Conservation (phyloP, 2,888 invertebrate species). For the Lucinisca nassula region DNA sequence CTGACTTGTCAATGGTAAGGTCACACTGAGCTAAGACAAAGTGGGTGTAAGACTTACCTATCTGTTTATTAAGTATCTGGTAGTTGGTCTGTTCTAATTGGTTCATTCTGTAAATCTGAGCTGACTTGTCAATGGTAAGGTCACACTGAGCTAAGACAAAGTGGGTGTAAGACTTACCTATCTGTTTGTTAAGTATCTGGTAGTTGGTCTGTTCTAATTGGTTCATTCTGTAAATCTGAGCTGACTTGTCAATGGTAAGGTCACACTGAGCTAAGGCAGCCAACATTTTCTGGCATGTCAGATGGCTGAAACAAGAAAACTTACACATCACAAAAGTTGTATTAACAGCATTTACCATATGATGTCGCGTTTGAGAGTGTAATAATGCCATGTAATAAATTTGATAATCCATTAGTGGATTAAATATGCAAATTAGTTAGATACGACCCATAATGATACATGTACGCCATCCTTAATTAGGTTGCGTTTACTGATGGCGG, state of each 20-base stretch:
- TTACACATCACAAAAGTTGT: neutral
- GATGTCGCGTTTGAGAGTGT: too few relatives aligned
- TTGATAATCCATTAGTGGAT: too few relatives aligned
- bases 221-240: slow-evolving; percentile 94
- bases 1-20: slow-evolving; percentile 95
- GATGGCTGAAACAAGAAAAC: slow-evolving; percentile 77
- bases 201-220: slow-evolving; percentile 95
- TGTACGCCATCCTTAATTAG: too few relatives aligned
- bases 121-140: slow-evolving; percentile 95
- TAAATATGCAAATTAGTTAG: too few relatives aligned
- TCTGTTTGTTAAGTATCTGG: slow-evolving; percentile 92
- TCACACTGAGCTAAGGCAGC: slow-evolving; percentile 96
- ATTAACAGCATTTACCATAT: too few relatives aligned
- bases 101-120: slow-evolving; percentile 94
- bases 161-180: too few relatives aligned
- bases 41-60: slow-evolving; percentile 89
- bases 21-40: slow-evolving; percentile 96
- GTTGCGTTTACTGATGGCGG: too few relatives aligned
- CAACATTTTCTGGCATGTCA: slow-evolving; percentile 93
- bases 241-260: slow-evolving; percentile 95
- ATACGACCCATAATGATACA: too few relatives aligned
- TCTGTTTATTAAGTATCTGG: slow-evolving; percentile 92
- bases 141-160: slow-evolving; percentile 96
- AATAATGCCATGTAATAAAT: too few relatives aligned
- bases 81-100: slow-evolving; percentile 95